Evolutionary conservation across 2,888 invertebrate genomes (phyloP), one percentile per base, ranked within the genome.

Genomic region (Cephus pygmeus): DNA sequence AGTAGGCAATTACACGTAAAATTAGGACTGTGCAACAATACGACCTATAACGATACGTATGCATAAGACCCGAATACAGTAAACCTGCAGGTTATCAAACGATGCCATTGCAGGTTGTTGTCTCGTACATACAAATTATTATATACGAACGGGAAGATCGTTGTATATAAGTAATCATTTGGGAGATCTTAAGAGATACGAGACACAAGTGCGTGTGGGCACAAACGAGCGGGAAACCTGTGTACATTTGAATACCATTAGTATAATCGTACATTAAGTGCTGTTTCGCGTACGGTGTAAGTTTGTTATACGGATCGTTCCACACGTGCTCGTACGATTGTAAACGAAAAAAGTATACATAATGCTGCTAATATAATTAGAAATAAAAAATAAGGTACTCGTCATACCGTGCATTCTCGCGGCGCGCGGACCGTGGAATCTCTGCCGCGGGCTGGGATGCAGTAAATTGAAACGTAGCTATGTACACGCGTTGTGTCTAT

Each of bases 1-100:
- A 81, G 80, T 80, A 80, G 77, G 81, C 79, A 79, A 80, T 80
- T 81, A 81, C 75, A 81, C 79, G 77, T 76, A 73, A 78, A 79
- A 81, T 80, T 76, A 75, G 33, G 2, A 12, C 56, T 23, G 56
- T 56, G 56, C 56, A 23, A 56, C 56, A 56, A 56, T 23, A 9
- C 56, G 23, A 56, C 23, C 56, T 56, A 23, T 56, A 56, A 23
- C 56, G 56, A 23, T 56, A 56, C 9, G 56, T 56, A 23, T 56
- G 23, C 23, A 6, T 23, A 15, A 56, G 56, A 56, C 23, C 9
- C 23, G 23, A 56, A 23, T 56, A 56, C 56, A 23, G 9, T 23
- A 56, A 56, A 23, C 56, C 23, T 23, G 56, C 23, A 56, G 56
- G 56, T 56, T 23, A 56, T 56, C 56, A 23, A 56, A 9, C 9